Conservation (phyloP, 2,797 vertebrate genomes). For the Phoeniculus purpureus region DNA sequence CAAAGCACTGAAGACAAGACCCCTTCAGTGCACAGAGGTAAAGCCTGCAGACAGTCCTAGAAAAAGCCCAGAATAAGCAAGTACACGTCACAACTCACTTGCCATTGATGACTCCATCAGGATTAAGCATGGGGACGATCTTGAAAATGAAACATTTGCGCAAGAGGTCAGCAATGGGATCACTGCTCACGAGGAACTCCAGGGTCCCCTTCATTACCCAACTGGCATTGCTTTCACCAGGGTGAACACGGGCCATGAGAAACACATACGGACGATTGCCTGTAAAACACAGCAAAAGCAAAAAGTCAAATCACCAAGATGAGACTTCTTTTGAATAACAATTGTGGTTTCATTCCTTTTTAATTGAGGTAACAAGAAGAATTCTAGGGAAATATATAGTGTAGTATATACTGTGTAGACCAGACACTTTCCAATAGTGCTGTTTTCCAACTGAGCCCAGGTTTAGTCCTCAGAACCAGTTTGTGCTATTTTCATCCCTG, state of each 20-base stretch:
- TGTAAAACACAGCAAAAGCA: slow-evolving; percentile 66
- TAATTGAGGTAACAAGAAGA: accelerated
- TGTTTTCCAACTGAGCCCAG: not conserved
- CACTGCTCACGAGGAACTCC: slow-evolving; percentile 88
- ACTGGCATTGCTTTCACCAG: slow-evolving; percentile 92
- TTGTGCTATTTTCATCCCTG: accelerated
- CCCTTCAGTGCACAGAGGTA: not conserved
- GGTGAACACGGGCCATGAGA: slow-evolving; percentile 88
- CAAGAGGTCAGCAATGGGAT: slow-evolving; percentile 86
- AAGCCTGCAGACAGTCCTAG: not conserved
- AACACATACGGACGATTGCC: slow-evolving; percentile 87
- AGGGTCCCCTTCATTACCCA: slow-evolving; percentile 95
- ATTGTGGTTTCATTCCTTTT: not conserved
- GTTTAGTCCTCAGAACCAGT: not conserved
- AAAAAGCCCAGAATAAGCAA: not conserved
- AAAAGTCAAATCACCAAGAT: not conserved
- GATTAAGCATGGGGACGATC: slow-evolving; percentile 93
- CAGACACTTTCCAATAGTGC: not conserved
- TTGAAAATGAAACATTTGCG: slow-evolving; percentile 92
- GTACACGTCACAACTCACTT: slow-evolving; percentile 78
- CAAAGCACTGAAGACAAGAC: accelerated
- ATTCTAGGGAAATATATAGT: not conserved
- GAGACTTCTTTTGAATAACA: not conserved
- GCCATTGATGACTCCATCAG: slow-evolving; percentile 94
- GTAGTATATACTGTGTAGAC: too few species aligned